Percentiles rank a stretch among this genome's conserved stretches.
phyloP scores from a whole-genome alignment of 2,797 vertebrate species.

The Tinamus major region DNA sequence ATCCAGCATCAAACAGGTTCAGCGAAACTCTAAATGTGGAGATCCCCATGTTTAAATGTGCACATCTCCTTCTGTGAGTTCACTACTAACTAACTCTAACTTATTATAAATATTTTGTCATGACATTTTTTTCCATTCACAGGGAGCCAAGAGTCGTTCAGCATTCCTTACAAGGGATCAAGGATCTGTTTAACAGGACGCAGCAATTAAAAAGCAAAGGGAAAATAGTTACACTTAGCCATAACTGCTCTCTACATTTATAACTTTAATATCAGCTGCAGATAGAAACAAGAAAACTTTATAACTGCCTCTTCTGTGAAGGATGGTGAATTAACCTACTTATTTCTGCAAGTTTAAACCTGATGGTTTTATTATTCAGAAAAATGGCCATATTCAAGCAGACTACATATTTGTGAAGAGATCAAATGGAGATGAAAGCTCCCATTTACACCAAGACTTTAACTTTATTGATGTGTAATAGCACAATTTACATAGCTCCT shows the following conservation, averaged over 20 bases:
- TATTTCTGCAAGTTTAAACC: background rate
- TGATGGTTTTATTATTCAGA: background rate
- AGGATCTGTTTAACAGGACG: background rate
- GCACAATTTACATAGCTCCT: slow-evolving; percentile 33
- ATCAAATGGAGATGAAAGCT: slow-evolving; percentile 43
- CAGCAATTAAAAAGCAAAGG: background rate
- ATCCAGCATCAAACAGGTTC: background rate
- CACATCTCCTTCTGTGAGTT: background rate
- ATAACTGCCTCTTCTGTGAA: background rate
- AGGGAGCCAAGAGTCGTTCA: background rate
- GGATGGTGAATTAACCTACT: background rate
- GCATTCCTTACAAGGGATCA: background rate
- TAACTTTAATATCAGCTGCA: background rate
- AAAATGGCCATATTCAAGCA: background rate
- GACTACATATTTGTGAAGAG: slow-evolving; percentile 20
- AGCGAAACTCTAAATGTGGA: fast-evolving
- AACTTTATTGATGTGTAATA: background rate
- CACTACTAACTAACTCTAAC: background rate
- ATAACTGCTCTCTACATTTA: background rate
- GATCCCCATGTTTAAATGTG: background rate
- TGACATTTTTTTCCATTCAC: background rate
- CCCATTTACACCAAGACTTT: background rate
- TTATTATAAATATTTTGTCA: background rate
- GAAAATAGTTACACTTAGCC: background rate
- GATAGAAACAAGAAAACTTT: background rate